These are phyloP conservation scores for Mythimna lalbum DNA, from an alignment of 2,888 invertebrate genomes.

Conservation along the genomic window DNA sequence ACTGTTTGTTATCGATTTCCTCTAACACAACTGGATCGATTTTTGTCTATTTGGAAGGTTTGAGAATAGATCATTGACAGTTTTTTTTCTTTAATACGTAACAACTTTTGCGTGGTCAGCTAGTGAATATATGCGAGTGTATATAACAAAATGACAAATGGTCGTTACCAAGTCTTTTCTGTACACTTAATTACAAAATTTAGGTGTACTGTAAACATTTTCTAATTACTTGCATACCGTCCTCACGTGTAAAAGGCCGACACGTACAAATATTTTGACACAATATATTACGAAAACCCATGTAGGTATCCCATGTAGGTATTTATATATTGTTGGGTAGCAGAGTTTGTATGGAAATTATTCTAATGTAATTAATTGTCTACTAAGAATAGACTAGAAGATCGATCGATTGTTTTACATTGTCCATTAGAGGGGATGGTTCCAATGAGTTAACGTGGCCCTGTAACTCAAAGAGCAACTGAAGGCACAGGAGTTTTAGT, in stretches of 20 bases:
- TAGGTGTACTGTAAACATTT: not conserved
- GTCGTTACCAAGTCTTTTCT: too few relatives aligned
- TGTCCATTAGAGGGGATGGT: not conserved
- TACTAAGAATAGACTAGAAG: not conserved
- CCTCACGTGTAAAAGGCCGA: not conserved
- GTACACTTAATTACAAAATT: not conserved
- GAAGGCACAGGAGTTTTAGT: too few relatives aligned
- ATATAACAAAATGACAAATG: too few relatives aligned
- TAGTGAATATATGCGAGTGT: too few relatives aligned
- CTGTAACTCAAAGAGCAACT: too few relatives aligned
- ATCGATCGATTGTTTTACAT: not conserved
- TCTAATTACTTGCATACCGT: conserved; percentile 11
- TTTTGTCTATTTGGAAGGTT: too few relatives aligned
- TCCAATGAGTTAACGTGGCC: too few relatives aligned
- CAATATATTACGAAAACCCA: not conserved
- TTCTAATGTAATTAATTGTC: not conserved
- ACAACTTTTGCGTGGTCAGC: too few relatives aligned
- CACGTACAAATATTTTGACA: conserved; percentile 7
- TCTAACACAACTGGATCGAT: too few relatives aligned
- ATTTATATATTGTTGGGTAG: not conserved
- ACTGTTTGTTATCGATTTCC: too few relatives aligned
- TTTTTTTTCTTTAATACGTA: too few relatives aligned
- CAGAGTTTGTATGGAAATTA: not conserved
- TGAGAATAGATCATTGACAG: too few relatives aligned
- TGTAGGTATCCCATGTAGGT: not conserved